Percentiles rank a stretch among this genome's conserved stretches.
Evolutionary conservation across 2,888 invertebrate species (phyloP).

Genomic region (Tinea pellionella): DNA sequence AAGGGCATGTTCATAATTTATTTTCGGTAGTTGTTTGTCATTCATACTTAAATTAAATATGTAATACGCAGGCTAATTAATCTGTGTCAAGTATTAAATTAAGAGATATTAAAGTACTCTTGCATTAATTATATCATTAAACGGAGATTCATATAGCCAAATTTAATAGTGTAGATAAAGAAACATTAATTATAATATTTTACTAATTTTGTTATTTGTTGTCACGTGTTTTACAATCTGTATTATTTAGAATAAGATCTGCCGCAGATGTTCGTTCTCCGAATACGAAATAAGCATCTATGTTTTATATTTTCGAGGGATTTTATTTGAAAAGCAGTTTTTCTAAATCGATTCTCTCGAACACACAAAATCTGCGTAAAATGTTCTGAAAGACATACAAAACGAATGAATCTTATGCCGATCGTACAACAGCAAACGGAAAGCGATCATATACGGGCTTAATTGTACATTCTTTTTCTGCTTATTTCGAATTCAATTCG

Average conservation of each 20-base stretch:
- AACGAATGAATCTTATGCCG: neutral
- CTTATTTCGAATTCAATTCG: neutral
- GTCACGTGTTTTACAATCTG: neutral
- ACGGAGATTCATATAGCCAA: no score
- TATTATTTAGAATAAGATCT: neutral
- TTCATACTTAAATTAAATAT: neutral
- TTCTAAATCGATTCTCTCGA: neutral
- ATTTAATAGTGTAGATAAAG: no score
- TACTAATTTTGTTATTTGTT: neutral
- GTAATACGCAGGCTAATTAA: no score
- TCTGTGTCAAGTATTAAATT: no score
- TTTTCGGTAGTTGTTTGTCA: neutral
- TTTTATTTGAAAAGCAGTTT: neutral
- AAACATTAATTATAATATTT: neutral
- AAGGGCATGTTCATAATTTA: neutral
- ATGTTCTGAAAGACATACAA: neutral
- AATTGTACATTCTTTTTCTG: neutral
- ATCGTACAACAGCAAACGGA: neutral
- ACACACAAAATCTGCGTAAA: neutral
- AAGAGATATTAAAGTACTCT: no score
- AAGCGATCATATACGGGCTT: neutral
- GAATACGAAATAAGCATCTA: neutral
- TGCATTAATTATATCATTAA: no score
- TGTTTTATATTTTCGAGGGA: neutral
- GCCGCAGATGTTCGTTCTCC: neutral